These are phyloP conservation scores for Bilobella aurantiaca DNA, from an alignment of 1,140 invertebrate genomes.

Conservation along the genomic window DNA sequence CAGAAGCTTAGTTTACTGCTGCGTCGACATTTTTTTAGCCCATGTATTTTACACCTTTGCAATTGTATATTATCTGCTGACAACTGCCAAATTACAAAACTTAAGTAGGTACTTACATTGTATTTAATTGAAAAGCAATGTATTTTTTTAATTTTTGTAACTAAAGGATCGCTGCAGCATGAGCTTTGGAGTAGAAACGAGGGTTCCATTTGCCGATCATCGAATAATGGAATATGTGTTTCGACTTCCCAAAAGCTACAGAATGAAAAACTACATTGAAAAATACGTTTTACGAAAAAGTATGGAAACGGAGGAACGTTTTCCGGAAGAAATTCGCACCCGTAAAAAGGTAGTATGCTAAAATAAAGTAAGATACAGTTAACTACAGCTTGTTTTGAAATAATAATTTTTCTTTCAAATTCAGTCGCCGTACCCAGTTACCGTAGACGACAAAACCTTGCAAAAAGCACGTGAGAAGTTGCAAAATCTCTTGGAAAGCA, in stretches of 20 bases:
- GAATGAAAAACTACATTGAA: not conserved
- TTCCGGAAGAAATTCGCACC: not conserved
- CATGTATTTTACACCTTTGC: too few relatives aligned
- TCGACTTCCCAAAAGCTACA: not conserved
- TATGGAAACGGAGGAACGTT: not conserved
- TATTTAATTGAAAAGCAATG: too few relatives aligned
- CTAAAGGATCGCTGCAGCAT: not conserved
- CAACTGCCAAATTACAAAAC: too few relatives aligned
- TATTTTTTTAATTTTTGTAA: too few relatives aligned
- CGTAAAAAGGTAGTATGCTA: not conserved
- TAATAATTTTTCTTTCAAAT: not conserved
- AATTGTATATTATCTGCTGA: too few relatives aligned
- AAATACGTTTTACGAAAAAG: not conserved
- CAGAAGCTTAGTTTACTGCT: too few relatives aligned
- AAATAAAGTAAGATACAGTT: not conserved
- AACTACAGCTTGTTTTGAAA: not conserved
- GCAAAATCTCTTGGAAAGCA: not conserved
- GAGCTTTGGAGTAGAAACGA: not conserved
- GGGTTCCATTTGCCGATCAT: not conserved
- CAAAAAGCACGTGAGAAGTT: not conserved
- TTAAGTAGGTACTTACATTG: too few relatives aligned
- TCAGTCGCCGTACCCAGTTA: not conserved
- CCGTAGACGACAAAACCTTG: not conserved
- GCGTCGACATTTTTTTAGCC: too few relatives aligned
- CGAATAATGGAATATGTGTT: not conserved